Evolutionary conservation across 2,113 vertebrate species (phyloP).

Genomic region (Aramus guarauna): DNA sequence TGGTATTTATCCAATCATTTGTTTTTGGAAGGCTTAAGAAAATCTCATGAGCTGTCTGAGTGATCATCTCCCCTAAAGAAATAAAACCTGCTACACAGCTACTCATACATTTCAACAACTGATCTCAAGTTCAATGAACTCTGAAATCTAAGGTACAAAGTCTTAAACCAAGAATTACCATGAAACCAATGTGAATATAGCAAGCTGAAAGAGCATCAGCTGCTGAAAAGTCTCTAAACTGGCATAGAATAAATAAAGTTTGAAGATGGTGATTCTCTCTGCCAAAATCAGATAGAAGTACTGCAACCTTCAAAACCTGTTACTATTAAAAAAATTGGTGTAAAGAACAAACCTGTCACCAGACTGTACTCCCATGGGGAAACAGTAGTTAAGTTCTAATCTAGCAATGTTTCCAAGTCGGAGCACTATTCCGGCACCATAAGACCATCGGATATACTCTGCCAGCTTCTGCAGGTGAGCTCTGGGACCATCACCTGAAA

Average conservation of each 20-base stretch:
- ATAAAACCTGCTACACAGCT: neutral
- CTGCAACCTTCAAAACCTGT: neutral
- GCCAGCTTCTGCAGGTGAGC: constrained; percentile 88
- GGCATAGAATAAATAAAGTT: neutral
- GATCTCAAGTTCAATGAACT: neutral
- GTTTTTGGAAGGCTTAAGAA: neutral
- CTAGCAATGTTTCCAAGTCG: constrained; percentile 93
- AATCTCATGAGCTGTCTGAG: neutral
- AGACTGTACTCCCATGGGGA: constrained; percentile 93
- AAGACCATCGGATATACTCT: constrained; percentile 94
- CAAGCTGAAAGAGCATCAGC: neutral
- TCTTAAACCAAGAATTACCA: neutral
- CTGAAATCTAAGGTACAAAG: neutral
- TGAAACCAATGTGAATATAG: neutral
- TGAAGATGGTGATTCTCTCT: neutral
- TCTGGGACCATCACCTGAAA: constrained; percentile 86
- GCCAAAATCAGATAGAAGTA: neutral
- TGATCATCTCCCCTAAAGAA: neutral
- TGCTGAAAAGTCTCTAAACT: neutral
- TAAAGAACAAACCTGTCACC: constrained; percentile 85
- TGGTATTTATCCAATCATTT: neutral
- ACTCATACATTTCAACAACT: neutral
- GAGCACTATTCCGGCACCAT: constrained; percentile 88
- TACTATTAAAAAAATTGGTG: neutral
- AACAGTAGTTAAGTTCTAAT: constrained; percentile 96